phyloP scores from a whole-genome alignment of 2,797 vertebrate species.

The Peromyscus eremicus region DNA sequence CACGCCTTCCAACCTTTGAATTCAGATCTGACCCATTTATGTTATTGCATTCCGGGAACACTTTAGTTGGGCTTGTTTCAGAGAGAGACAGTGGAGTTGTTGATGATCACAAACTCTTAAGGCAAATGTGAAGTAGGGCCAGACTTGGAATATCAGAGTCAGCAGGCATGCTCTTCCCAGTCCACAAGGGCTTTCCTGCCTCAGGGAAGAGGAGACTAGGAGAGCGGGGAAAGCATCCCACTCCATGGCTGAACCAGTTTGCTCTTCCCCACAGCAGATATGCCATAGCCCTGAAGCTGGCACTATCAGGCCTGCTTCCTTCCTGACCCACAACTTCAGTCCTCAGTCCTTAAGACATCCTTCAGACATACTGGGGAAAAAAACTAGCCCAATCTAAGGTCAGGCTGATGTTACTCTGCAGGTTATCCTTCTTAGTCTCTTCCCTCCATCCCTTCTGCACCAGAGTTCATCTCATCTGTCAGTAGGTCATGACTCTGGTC shows the following conservation, averaged over 20 bases:
- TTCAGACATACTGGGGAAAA: not conserved
- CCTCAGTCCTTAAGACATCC: fast-evolving
- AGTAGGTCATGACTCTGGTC: fast-evolving
- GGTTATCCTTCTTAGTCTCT: not conserved
- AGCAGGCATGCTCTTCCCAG: not conserved
- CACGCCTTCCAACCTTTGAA: not conserved
- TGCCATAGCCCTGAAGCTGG: no score
- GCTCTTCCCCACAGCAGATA: not conserved
- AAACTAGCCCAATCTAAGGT: not conserved
- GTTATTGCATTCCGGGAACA: not conserved
- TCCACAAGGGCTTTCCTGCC: no score
- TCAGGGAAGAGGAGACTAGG: not conserved
- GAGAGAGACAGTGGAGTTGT: not conserved
- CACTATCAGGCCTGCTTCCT: not conserved
- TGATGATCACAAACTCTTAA: not conserved
- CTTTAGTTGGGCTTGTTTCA: not conserved
- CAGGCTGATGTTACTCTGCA: no score
- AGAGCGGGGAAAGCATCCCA: no score
- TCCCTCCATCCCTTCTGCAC: not conserved
- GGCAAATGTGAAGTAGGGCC: not conserved
- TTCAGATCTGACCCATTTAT: not conserved
- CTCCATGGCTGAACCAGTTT: fast-evolving
- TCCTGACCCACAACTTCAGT: not conserved
- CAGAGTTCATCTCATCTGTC: not conserved
- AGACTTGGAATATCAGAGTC: not conserved